A percentile compares a stretch with the other conserved stretches of the same genome.
Evolutionary conservation across 2,113 vertebrate genomes (phyloP).

Genomic region (Dipodomys spectabilis): DNA sequence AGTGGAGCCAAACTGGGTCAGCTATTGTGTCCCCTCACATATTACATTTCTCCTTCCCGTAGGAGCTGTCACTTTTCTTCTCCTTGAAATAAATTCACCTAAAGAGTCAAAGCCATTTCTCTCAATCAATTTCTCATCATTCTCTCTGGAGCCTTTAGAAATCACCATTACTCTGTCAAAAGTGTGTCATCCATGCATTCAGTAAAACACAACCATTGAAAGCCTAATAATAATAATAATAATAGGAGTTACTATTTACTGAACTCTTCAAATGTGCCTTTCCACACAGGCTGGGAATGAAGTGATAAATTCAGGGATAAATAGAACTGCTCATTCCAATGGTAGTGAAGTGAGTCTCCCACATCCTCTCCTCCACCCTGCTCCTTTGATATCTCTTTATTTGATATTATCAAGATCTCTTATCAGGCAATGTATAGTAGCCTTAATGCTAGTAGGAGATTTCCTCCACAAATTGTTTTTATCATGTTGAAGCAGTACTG

Average conservation of each 20-base stretch:
- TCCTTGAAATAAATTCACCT: conserved; percentile 73
- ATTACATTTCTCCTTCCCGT: conserved; percentile 63
- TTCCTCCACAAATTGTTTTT: not conserved
- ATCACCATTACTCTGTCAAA: conserved; percentile 46
- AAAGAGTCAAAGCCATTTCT: conserved; percentile 68
- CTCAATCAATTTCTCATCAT: conserved; percentile 53
- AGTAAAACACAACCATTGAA: conserved; percentile 54
- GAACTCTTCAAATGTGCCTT: conserved; percentile 46
- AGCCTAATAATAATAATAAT: conserved; percentile 50
- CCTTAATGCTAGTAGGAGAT: not conserved
- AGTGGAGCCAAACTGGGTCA: conserved; percentile 64
- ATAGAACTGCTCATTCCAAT: not conserved
- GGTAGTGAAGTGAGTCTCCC: not conserved
- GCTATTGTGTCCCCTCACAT: conserved; percentile 60
- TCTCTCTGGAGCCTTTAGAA: conserved; percentile 49
- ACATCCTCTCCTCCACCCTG: not conserved
- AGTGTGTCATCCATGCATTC: conserved; percentile 4
- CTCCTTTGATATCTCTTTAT: not conserved
- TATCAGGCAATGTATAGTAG: not conserved
- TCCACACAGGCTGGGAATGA: not conserved
- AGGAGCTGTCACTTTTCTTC: conserved; percentile 63
- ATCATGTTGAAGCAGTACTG: not conserved
- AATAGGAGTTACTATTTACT: conserved; percentile 34
- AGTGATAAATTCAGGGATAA: not conserved
- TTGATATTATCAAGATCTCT: not conserved